Conservation (phyloP, 2,113 vertebrate species). For the Corydoras maculifer region DNA sequence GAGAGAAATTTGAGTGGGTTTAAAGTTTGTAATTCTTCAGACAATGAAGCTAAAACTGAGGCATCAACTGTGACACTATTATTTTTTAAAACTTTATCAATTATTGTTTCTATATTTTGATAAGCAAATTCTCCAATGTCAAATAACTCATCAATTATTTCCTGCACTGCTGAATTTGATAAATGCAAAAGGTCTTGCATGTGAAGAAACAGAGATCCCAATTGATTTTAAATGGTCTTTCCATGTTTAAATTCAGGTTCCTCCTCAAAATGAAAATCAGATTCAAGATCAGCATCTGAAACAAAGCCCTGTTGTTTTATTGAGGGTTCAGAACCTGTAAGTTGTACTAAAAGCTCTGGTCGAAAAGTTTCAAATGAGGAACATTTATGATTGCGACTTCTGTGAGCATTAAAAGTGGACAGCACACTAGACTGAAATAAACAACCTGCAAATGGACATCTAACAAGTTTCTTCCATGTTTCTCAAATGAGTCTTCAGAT, state of each 20-base stretch:
- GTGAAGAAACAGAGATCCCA: too few relatives aligned
- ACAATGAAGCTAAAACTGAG: conserved; percentile 21
- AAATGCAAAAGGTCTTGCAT: too few relatives aligned
- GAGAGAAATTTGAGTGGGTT: conserved; percentile 26
- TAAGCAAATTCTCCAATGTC: too few relatives aligned
- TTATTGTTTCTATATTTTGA: conserved; percentile 1
- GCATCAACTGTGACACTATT: conserved; percentile 5
- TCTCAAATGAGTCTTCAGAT: conserved; percentile 26
- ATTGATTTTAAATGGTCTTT: too few relatives aligned
- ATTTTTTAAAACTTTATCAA: conserved; percentile 25
- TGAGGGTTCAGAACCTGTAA: too few relatives aligned
- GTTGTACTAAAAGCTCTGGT: conserved; percentile 15
- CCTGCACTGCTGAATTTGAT: conserved; percentile 26
- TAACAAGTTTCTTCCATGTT: conserved; percentile 24
- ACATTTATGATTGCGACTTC: conserved; percentile 13
- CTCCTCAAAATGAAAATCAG: too few relatives aligned
- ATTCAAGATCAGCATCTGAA: too few relatives aligned
- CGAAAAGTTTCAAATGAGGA: conserved; percentile 22
- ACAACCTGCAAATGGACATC: conserved; percentile 27
- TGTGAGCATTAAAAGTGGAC: conserved; percentile 19
- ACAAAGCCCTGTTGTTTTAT: too few relatives aligned
- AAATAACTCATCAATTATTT: conserved; percentile 20
- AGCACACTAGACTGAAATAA: conserved; percentile 18
- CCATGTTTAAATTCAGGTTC: too few relatives aligned
- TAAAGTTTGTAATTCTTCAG: conserved; percentile 25